phyloP scores from a whole-genome alignment of 2,113 vertebrate species.

The Coturnix japonica region DNA sequence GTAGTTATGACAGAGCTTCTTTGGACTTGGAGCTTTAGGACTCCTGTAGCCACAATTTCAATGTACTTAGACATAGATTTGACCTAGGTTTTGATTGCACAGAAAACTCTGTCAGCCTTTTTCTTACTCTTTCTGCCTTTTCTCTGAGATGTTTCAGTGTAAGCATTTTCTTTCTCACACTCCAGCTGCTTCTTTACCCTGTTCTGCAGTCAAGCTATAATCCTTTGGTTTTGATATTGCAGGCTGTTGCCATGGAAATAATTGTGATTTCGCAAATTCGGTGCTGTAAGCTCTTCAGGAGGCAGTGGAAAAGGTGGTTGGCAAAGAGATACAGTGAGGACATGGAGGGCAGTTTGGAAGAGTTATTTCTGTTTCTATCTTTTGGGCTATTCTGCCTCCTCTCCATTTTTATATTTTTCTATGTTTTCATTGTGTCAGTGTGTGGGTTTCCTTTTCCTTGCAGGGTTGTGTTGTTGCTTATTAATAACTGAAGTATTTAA shows the following conservation, averaged over 20 bases:
- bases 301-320: slow-evolving; percentile 33
- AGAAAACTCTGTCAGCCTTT: slow-evolving; percentile 9
- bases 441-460: not conserved
- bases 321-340: not conserved
- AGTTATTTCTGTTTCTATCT: not conserved
- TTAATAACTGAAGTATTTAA: not conserved
- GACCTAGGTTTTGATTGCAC: not conserved
- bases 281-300: slow-evolving; percentile 42
- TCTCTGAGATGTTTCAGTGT: slow-evolving; percentile 40
- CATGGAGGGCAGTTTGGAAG: not conserved
- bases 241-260: slow-evolving; percentile 75
- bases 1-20: not conserved
- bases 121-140: not conserved
- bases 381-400: not conserved
- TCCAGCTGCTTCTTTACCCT: slow-evolving; percentile 57
- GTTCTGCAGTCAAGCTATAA: slow-evolving; percentile 63
- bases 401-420: not conserved
- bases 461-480: not conserved
- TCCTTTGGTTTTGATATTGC: slow-evolving; percentile 63
- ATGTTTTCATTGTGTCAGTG: not conserved
- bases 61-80: not conserved
- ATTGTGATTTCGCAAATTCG: slow-evolving; percentile 62
- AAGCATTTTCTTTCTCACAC: slow-evolving; percentile 51
- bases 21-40: not conserved
- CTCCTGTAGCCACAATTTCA: not conserved